Evolutionary conservation across 2,797 vertebrate genomes (phyloP), one percentile per base, ranked within the genome.

Genomic region (Limnodromus scolopaceus): DNA sequence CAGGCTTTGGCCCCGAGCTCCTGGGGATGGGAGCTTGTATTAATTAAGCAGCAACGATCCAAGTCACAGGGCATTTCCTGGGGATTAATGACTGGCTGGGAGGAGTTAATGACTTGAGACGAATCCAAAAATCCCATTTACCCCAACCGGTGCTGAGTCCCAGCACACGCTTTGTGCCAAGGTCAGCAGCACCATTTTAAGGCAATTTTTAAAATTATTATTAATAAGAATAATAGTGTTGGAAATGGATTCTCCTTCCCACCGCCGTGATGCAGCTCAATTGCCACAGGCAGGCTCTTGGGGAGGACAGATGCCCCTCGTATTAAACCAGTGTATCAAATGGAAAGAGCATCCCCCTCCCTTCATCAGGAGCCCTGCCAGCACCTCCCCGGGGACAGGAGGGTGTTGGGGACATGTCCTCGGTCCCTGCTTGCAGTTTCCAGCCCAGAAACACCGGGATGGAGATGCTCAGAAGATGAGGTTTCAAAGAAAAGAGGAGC

Each of bases 41-140:
- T 76, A 80, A 96, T 91, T 46, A 80, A 87, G 87, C 70, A 92
- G 30, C 46, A 5, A 61, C 34, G 93, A 77, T 87, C 82, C 91
- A 39, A 85, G 82, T 12, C 89, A 45, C 45, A 4, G 92, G 87
- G 71, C 91, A 57, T 75, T 95, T 95, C 94, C 84, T 70, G 78
- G 61, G 83, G 69, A 95, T 96, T 93, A 91, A 91, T 93, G 81
- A 91, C 92, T 57, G 46, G 20, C 80, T 70, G 72, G 88, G 90
- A 96, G 39, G 94, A 87, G 92, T 43, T 94, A 84, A 89, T 72
- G 71, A 54, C 38, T 96, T 95, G 96, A 93, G 75, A 95, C 18
- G 60, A 63, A 81, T 94, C 96, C 96, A 96, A 39, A 85, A 94
- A 84, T 76, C 94, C 93, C 96, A 97, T 97, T 97, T 97, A 80